phyloP scores from a whole-genome alignment of 64 coral and sea anemone species.

The Hydrozoanthus tunicans region DNA sequence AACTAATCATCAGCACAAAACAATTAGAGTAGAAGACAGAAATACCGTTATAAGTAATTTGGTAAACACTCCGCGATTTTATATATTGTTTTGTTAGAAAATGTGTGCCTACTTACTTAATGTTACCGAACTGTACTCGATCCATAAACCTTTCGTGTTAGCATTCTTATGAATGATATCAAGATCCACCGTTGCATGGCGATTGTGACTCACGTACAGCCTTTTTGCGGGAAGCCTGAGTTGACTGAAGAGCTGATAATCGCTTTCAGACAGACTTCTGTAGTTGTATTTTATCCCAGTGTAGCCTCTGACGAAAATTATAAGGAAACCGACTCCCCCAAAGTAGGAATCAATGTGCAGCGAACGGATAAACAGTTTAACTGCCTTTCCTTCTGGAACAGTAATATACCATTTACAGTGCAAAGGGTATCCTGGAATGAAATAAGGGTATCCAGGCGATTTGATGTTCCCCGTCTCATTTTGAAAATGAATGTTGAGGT shows the following conservation, averaged over 20 bases:
- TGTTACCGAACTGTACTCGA: slow-evolving; percentile 26
- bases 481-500: slow-evolving; percentile 10
- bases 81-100: neutral
- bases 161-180: neutral
- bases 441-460: slow-evolving; percentile 16
- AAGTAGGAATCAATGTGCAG: neutral
- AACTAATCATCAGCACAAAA: too few relatives aligned
- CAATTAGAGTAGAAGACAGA: too few relatives aligned
- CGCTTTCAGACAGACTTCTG: neutral
- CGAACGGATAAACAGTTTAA: neutral
- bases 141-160: slow-evolving; percentile 32
- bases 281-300: slow-evolving; percentile 26
- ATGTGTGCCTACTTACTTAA: neutral
- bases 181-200: slow-evolving; percentile 12
- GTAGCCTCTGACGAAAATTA: neutral
- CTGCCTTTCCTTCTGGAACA: slow-evolving; percentile 13
- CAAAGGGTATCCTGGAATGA: neutral
- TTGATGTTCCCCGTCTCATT: slow-evolving; percentile 1
- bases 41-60: too few relatives aligned
- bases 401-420: slow-evolving; percentile 14
- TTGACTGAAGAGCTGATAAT: neutral
- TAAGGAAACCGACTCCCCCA: neutral
- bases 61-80: neutral
- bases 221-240: neutral
- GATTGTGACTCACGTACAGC: neutral